These are phyloP conservation scores for Falco punctatus DNA, from an alignment of 2,113 vertebrate species.

Conservation along the genomic window DNA sequence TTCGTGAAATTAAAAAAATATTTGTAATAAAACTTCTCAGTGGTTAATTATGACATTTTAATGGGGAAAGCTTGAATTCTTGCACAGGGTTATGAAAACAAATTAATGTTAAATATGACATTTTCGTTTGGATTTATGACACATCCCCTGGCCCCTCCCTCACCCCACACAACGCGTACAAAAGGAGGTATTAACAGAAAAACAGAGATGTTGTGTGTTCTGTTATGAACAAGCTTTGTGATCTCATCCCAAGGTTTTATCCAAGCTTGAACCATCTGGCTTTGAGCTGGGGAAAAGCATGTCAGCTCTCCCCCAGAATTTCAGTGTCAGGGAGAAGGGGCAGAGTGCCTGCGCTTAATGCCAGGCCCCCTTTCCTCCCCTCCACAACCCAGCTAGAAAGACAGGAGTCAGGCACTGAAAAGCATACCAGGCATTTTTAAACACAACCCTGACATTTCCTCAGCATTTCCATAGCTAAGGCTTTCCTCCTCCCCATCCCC, in stretches of 20 bases:
- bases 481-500: conserved; percentile 61
- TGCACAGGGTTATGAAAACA: conserved; percentile 63
- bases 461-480: conserved; percentile 70
- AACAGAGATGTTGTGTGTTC: conserved; percentile 70
- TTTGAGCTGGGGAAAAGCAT: conserved; percentile 78
- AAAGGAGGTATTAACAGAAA: conserved; percentile 65
- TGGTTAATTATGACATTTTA: conserved; percentile 65
- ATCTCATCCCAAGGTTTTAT: conserved; percentile 80
- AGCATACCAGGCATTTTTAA: conserved; percentile 82
- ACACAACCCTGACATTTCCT: conserved; percentile 78
- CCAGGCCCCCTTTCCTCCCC: conserved; percentile 65
- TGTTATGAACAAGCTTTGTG: conserved; percentile 74
- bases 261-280: conserved; percentile 84
- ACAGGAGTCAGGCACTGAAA: conserved; percentile 79
- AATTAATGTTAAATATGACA: conserved; percentile 67
- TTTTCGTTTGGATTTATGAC: conserved; percentile 62
- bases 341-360: conserved; percentile 43
- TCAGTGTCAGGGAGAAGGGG: conserved; percentile 75
- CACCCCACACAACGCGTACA: conserved; percentile 48
- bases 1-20: conserved; percentile 13
- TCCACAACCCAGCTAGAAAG: conserved; percentile 67
- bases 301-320: conserved; percentile 84
- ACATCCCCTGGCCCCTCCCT: conserved; percentile 28
- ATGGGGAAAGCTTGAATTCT: conserved; percentile 49
- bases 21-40: conserved; percentile 49